Evolutionary conservation across 2,797 vertebrate genomes (phyloP).

Genomic region (Amazona ochrocephala): DNA sequence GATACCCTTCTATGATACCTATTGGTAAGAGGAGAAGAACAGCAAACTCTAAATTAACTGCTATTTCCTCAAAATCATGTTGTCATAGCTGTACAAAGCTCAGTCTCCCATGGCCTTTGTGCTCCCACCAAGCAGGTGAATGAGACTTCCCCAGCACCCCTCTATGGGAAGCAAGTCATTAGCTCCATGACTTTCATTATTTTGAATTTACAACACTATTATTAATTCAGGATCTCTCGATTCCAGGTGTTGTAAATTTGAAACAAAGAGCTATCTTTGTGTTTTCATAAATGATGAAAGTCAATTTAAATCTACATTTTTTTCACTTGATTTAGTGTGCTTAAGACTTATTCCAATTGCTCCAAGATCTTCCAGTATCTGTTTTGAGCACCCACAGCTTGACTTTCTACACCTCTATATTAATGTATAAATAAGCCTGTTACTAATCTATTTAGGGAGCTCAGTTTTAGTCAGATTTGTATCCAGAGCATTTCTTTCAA

Average conservation of each 20-base stretch:
- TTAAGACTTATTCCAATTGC: not conserved
- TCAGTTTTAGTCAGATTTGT: slow-evolving; percentile 23
- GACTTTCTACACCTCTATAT: not conserved
- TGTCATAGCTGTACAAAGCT: not conserved
- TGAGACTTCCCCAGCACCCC: not conserved
- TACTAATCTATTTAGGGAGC: slow-evolving; percentile 4
- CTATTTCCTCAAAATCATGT: not conserved
- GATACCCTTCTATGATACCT: not conserved
- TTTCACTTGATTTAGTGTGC: not conserved
- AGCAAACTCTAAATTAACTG: not conserved
- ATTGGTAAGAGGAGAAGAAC: not conserved
- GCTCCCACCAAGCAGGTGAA: not conserved
- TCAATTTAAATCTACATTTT: not conserved
- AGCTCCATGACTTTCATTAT: not conserved
- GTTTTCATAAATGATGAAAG: not conserved
- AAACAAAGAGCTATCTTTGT: not conserved
- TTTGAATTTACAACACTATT: not conserved
- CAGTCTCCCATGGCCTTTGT: not conserved
- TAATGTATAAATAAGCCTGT: not conserved
- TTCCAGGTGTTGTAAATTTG: not conserved
- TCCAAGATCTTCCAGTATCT: not conserved
- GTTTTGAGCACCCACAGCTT: not conserved
- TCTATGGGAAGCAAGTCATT: not conserved
- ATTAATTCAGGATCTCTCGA: not conserved
- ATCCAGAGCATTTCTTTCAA: slow-evolving; percentile 10